phyloP scores from a whole-genome alignment of 2,113 vertebrate genomes.

The Gadus macrocephalus region DNA sequence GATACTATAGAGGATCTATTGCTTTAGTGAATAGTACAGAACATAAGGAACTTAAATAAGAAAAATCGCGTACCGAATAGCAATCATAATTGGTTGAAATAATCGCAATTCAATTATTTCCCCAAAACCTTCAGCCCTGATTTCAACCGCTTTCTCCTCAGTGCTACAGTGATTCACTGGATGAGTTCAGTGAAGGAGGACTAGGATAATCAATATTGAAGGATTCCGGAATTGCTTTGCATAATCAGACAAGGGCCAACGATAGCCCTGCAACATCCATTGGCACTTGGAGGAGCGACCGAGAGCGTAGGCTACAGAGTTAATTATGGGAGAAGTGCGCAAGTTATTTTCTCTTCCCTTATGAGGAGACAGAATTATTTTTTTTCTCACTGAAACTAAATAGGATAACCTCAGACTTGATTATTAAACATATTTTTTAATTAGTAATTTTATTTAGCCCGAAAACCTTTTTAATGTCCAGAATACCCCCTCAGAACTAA shows the following conservation, averaged over 20 bases:
- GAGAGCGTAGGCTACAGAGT: slow-evolving; percentile 48
- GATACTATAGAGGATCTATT: no score
- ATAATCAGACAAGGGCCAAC: slow-evolving; percentile 35
- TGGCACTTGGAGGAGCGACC: slow-evolving; percentile 41
- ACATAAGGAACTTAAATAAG: no score
- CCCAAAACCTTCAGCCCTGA: no score
- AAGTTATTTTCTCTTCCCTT: slow-evolving; percentile 22
- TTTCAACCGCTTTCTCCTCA: no score
- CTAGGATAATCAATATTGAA: slow-evolving; percentile 56
- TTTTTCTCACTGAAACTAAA: no score
- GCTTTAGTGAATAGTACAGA: no score
- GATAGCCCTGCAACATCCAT: slow-evolving; percentile 27
- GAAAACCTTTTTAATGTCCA: not conserved
- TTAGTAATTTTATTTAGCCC: no score
- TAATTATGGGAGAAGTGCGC: slow-evolving; percentile 22
- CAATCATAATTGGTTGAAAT: no score
- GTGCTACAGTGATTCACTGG: not conserved
- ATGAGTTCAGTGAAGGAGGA: slow-evolving; percentile 31
- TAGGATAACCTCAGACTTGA: no score
- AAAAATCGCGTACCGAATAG: no score
- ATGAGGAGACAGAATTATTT: not conserved
- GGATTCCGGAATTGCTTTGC: slow-evolving; percentile 62
- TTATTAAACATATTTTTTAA: no score
- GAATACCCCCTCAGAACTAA: not conserved
- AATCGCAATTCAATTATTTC: no score